Conservation (phyloP, 2,113 vertebrate genomes). For the Callaeas wilsoni region DNA sequence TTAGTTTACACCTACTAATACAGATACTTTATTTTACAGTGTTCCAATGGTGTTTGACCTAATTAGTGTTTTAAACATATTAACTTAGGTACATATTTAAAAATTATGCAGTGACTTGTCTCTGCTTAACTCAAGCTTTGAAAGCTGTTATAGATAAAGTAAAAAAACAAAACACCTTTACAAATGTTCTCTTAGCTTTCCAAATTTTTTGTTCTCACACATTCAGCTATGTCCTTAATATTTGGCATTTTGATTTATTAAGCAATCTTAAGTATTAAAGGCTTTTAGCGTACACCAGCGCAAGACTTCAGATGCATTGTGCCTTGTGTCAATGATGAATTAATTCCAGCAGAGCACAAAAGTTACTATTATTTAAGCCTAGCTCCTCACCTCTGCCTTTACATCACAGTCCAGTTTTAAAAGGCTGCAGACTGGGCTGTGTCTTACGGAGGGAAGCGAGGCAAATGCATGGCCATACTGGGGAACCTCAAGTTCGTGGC, state of each 20-base stretch:
- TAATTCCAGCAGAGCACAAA: constrained; percentile 88
- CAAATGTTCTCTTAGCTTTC: constrained; percentile 19
- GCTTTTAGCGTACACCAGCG: constrained; percentile 72
- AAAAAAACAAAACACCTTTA: background rate
- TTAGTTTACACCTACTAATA: background rate
- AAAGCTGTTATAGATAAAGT: constrained; percentile 22
- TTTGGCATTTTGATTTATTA: constrained; percentile 96
- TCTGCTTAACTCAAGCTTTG: background rate
- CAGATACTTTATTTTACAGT: background rate
- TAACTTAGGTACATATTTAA: background rate
- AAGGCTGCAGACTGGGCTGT: constrained; percentile 69
- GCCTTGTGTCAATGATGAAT: constrained; percentile 89
- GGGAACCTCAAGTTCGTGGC: rapidly evolving
- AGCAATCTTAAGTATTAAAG: constrained; percentile 84
- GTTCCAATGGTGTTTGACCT: background rate
- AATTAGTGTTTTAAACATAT: background rate
- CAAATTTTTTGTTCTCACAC: constrained; percentile 59
- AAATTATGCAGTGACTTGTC: background rate
- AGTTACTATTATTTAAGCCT: constrained; percentile 83
- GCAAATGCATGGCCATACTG: rapidly evolving
- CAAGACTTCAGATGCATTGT: constrained; percentile 82
- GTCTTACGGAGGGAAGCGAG: background rate
- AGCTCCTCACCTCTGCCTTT: background rate
- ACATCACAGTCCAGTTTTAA: constrained; percentile 52
- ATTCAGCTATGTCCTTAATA: constrained; percentile 69